These are phyloP conservation scores for Tursiops truncatus DNA, from an alignment of 2,113 vertebrate species.

Conservation along the genomic window DNA sequence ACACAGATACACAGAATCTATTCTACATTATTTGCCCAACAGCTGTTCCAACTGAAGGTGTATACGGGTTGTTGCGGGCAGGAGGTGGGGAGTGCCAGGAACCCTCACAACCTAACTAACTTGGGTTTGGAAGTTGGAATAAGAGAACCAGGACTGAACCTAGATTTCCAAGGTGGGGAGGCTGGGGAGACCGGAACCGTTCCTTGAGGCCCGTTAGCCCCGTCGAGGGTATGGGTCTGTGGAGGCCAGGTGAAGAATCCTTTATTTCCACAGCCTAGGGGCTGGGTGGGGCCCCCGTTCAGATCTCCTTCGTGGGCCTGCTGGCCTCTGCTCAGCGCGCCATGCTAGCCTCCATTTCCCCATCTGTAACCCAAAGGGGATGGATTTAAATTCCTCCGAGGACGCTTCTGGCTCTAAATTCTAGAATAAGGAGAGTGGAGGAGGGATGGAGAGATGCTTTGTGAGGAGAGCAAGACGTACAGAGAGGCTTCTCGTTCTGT, in stretches of 20 bases:
- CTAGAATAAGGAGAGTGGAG: not conserved
- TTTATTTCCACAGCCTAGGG: not conserved
- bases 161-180: not conserved
- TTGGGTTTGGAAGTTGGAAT: not conserved
- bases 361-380: not conserved
- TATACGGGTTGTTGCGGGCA: not conserved
- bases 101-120: not conserved
- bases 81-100: not conserved
- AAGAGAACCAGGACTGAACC: not conserved
- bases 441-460: not conserved
- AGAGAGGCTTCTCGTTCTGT: rapidly evolving
- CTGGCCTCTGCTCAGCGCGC: rapidly evolving
- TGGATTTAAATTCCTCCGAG: not conserved
- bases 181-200: rapidly evolving
- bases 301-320: not conserved
- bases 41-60: not conserved
- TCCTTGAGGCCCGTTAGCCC: rapidly evolving
- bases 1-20: not conserved
- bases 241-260: not conserved
- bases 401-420: not conserved
- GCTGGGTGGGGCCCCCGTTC: not conserved
- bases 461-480: not conserved
- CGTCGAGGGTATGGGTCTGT: rapidly evolving
- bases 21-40: not conserved
- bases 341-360: not conserved